Evolutionary conservation across 2,113 vertebrate species (phyloP).

Genomic region (Aythya baeri): DNA sequence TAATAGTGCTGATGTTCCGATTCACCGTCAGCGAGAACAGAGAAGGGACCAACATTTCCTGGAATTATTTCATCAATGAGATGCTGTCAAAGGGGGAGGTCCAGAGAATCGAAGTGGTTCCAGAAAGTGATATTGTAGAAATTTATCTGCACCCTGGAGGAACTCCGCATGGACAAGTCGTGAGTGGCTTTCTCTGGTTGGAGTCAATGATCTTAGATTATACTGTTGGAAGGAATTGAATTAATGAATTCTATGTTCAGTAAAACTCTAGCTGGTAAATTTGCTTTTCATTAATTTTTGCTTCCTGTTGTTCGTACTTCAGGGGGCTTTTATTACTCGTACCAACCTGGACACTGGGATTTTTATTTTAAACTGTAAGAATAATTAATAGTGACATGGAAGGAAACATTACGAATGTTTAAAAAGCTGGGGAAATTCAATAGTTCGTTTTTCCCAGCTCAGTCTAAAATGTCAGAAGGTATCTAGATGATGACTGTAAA

Average conservation of each 20-base stretch:
- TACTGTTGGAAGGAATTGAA: neutral
- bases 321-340: neutral
- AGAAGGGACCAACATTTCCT: constrained; percentile 88
- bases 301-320: neutral
- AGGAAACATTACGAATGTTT: accelerated
- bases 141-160: constrained; percentile 92
- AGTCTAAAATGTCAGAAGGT: neutral
- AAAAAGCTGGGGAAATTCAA: neutral
- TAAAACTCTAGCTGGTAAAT: neutral
- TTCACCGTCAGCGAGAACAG: constrained; percentile 77
- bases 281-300: neutral
- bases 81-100: constrained; percentile 98
- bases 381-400: neutral
- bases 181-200: constrained; percentile 63
- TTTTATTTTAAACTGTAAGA: neutral
- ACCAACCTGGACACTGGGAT: neutral
- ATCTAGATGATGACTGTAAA: neutral
- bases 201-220: neutral
- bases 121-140: constrained; percentile 92
- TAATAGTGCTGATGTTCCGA: constrained; percentile 80
- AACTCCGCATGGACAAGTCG: constrained; percentile 89
- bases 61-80: constrained; percentile 96
- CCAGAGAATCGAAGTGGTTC: constrained; percentile 90
- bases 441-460: neutral
- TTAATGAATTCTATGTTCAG: neutral